phyloP scores from a whole-genome alignment of 2,888 invertebrate genomes.

The Anodontia alba region DNA sequence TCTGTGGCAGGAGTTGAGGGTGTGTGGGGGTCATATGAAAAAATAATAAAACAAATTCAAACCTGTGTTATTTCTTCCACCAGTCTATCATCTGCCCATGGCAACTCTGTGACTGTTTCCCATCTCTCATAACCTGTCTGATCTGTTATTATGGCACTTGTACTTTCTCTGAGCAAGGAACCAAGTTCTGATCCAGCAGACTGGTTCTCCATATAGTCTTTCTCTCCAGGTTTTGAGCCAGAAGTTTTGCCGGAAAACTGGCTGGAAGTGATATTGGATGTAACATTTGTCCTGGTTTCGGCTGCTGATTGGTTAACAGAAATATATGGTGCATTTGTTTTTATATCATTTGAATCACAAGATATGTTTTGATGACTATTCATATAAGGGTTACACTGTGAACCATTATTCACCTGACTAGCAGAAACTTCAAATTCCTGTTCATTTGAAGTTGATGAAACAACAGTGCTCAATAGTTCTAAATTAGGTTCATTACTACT shows the following conservation, averaged over 20 bases:
- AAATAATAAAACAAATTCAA: neutral
- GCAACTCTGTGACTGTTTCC: constrained; percentile 10
- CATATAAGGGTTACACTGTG: neutral
- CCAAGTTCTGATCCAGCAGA: neutral
- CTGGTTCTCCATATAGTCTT: neutral
- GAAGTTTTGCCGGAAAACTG: neutral
- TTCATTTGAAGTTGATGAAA: constrained; percentile 46
- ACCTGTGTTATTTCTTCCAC: constrained; percentile 5
- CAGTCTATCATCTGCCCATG: constrained; percentile 7
- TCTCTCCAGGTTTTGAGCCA: neutral
- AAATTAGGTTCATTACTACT: neutral
- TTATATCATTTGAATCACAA: neutral
- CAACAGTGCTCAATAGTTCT: neutral
- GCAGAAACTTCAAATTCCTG: neutral
- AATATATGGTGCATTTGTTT: neutral
- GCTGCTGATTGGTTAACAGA: neutral
- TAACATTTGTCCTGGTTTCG: neutral
- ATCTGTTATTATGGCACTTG: neutral
- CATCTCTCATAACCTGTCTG: neutral
- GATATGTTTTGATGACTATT: neutral
- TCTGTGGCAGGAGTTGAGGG: no score
- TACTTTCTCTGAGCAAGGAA: neutral
- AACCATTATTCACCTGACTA: neutral
- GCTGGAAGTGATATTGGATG: neutral
- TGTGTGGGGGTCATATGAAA: no score